Evolutionary conservation across 2,888 invertebrate species (phyloP), one percentile per base, ranked within the genome.

Genomic region (Palloptera scutellata): DNA sequence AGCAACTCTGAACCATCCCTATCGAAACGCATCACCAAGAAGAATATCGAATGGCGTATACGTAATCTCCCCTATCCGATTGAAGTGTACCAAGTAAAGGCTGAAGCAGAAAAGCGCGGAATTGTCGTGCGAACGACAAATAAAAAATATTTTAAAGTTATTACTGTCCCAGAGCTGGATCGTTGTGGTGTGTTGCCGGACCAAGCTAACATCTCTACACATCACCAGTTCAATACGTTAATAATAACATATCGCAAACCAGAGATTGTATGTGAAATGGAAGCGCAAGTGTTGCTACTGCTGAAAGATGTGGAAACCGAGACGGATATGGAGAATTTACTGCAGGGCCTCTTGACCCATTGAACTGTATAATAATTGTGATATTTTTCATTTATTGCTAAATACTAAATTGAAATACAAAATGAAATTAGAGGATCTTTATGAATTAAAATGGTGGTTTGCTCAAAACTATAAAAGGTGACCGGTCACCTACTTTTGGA

Each of bases 171-270:
- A 11, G 94, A 94, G 78, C 83, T 94, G 58, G 87, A 89, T 68
- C 87, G 94, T 75, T 87, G 91, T 19, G 88, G 88, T 66, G 75
- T 92, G 61, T 81, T 85, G 12, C 87, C 90, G 30, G 87, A 88
- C 58, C 91, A 93, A 79, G 86, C 87, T 1, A 89, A 88, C 77
- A 87, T 94, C 72, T 87, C 89, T 55, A 88, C 89, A 73, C 87
- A 87, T 54, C 92, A 94, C 84, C 90, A 91, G 77, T 92, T 89
- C 79, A 91, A 92, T 78, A 93, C 94, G 1, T 85, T 94, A 41
- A 91, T 94, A 71, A 90, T 94, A 72, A 88, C 89, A 70, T 93
- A 93, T 78, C 90, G 91, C 78, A 94, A 94, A 79, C 94, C 94
- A 1, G 87, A 87, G 69, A 87, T 88, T 71, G 83, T 94, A 0